Evolutionary conservation across 2,797 vertebrate species (phyloP).

Genomic region (Pteronotus mesoamericanus): DNA sequence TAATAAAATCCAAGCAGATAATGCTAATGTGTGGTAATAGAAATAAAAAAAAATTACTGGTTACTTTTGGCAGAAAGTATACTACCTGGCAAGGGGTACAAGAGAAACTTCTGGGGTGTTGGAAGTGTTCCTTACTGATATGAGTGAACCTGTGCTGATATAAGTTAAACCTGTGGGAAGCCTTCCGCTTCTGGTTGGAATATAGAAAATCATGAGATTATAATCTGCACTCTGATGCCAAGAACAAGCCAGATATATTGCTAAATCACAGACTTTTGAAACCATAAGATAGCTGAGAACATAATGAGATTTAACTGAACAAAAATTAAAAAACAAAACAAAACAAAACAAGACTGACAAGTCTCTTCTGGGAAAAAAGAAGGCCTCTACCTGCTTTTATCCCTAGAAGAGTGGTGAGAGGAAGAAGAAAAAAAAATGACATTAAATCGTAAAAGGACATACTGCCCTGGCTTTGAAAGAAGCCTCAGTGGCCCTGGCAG

Average conservation of each 20-base stretch:
- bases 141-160: background rate
- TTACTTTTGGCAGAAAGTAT: background rate
- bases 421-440: background rate
- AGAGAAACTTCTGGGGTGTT: background rate
- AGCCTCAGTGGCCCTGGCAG: too few species aligned
- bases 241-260: background rate
- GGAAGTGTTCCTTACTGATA: background rate
- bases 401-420: background rate
- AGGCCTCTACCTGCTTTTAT: background rate
- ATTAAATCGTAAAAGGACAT: background rate
- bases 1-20: background rate
- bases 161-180: background rate
- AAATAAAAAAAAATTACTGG: background rate
- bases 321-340: background rate
- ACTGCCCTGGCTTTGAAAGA: background rate
- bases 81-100: background rate
- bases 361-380: background rate
- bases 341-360: background rate
- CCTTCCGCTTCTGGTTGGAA: background rate
- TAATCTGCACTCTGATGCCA: background rate
- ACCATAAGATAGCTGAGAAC: background rate
- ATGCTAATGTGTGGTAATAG: background rate
- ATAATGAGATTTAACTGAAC: background rate
- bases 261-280: background rate
- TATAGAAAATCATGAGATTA: background rate